phyloP scores from a whole-genome alignment of 1,140 invertebrate genomes.

The Coenobita brevimanus region DNA sequence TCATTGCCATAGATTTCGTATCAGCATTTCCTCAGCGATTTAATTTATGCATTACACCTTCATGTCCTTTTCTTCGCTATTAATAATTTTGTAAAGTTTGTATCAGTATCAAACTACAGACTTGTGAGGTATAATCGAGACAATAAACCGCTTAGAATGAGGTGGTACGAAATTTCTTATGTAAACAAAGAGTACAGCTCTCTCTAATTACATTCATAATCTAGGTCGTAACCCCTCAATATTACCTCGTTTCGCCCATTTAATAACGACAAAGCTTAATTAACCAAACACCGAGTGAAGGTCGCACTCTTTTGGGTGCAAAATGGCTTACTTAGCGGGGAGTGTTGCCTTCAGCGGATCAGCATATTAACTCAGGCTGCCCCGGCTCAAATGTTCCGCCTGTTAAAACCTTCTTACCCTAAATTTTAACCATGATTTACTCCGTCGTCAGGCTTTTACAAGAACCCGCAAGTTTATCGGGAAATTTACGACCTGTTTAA shows the following conservation, averaged over 20 bases:
- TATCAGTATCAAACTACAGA: too few relatives aligned
- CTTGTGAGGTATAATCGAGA: too few relatives aligned
- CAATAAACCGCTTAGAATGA: too few relatives aligned
- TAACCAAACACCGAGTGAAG: too few relatives aligned
- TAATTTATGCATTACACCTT: too few relatives aligned
- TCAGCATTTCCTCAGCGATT: too few relatives aligned
- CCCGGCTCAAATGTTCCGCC: neutral
- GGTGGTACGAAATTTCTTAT: too few relatives aligned
- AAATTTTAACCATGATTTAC: slow-evolving; percentile 16
- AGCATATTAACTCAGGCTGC: slow-evolving; percentile 16
- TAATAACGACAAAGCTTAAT: slow-evolving; percentile 37
- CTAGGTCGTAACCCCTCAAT: neutral
- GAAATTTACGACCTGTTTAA: slow-evolving; percentile 45
- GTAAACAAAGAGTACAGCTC: too few relatives aligned
- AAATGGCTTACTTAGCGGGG: slow-evolving; percentile 35
- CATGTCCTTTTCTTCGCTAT: too few relatives aligned
- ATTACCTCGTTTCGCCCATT: neutral
- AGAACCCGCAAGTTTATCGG: slow-evolving; percentile 30
- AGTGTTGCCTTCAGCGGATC: slow-evolving; percentile 28
- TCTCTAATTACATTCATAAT: too few relatives aligned
- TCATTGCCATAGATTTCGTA: neutral
- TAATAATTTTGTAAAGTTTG: too few relatives aligned
- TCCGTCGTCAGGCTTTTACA: slow-evolving; percentile 16
- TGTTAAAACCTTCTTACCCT: neutral
- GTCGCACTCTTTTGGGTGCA: slow-evolving; percentile 34